Evolutionary conservation across 1,140 invertebrate genomes (phyloP).

Genomic region (Drosophila prosaltans): DNA sequence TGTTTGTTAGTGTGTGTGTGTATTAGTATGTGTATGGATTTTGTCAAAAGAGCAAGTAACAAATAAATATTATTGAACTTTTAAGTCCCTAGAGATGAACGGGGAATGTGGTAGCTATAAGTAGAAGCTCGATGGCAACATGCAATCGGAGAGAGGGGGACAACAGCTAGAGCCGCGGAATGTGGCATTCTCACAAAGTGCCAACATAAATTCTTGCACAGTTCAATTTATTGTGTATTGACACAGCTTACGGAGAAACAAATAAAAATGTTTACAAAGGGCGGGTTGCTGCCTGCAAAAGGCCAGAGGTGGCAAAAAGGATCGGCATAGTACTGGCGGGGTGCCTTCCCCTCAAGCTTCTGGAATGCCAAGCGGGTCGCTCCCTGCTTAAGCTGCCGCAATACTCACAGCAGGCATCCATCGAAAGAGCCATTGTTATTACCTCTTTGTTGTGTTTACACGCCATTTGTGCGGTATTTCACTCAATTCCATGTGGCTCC

Average conservation of each 20-base stretch:
- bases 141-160: constrained; percentile 45
- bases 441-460: constrained; percentile 81
- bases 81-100: constrained; percentile 64
- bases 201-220: constrained; percentile 77
- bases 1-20: constrained; percentile 24
- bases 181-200: constrained; percentile 58
- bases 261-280: constrained; percentile 80
- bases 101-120: neutral
- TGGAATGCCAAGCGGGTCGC: constrained; percentile 45
- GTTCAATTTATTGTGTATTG: constrained; percentile 80
- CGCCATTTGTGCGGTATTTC: constrained; percentile 75
- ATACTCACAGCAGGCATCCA: constrained; percentile 41
- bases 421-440: constrained; percentile 69
- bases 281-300: constrained; percentile 32
- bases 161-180: constrained; percentile 10
- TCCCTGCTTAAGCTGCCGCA: constrained; percentile 7
- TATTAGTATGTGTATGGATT: constrained; percentile 41
- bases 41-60: constrained; percentile 76
- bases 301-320: constrained; percentile 10
- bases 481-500: constrained; percentile 54
- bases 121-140: constrained; percentile 19
- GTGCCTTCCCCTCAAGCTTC: constrained; percentile 36
- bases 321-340: neutral
- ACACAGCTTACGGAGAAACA: constrained; percentile 74
- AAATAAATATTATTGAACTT: constrained; percentile 82